Percentiles rank a stretch among this genome's conserved stretches.
Evolutionary conservation across 2,888 invertebrate species (phyloP).

Genomic region (Tinea trinotella): DNA sequence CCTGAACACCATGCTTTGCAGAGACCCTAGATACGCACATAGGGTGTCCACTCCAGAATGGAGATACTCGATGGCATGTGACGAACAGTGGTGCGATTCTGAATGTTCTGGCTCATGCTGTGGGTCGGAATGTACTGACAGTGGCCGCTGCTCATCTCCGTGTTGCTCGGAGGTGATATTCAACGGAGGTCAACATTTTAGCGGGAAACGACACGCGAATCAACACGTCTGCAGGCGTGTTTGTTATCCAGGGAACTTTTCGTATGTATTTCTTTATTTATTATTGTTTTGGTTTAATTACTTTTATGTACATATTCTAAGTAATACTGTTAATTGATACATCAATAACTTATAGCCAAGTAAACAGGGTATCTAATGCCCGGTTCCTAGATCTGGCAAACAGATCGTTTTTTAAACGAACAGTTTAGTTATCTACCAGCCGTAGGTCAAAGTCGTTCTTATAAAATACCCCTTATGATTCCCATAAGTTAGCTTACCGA

Average conservation of each 20-base stretch:
- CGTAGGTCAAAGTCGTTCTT: too few relatives aligned
- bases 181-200: conserved; percentile 63
- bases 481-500: too few relatives aligned
- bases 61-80: conserved; percentile 46
- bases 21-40: conserved; percentile 42
- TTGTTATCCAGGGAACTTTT: conserved; percentile 61
- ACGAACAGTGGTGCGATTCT: conserved; percentile 46
- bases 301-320: not conserved
- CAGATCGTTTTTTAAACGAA: too few relatives aligned
- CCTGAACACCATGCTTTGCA: conserved; percentile 36
- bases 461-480: too few relatives aligned
- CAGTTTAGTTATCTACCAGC: too few relatives aligned
- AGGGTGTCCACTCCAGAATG: conserved; percentile 46
- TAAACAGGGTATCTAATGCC: too few relatives aligned
- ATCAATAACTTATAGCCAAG: too few relatives aligned
- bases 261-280: conserved; percentile 51
- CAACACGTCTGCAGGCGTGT: conserved; percentile 45
- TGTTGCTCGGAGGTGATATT: conserved; percentile 69
- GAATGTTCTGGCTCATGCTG: conserved; percentile 46
- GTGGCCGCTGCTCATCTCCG: conserved; percentile 60
- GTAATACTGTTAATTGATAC: too few relatives aligned
- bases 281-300: too few relatives aligned
- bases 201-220: conserved; percentile 42
- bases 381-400: too few relatives aligned
- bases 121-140: conserved; percentile 52